A percentile compares a stretch with the other conserved stretches of the same genome.
Conservation (phyloP, 2,888 invertebrate genomes). For the Noctua fimbriata region DNA sequence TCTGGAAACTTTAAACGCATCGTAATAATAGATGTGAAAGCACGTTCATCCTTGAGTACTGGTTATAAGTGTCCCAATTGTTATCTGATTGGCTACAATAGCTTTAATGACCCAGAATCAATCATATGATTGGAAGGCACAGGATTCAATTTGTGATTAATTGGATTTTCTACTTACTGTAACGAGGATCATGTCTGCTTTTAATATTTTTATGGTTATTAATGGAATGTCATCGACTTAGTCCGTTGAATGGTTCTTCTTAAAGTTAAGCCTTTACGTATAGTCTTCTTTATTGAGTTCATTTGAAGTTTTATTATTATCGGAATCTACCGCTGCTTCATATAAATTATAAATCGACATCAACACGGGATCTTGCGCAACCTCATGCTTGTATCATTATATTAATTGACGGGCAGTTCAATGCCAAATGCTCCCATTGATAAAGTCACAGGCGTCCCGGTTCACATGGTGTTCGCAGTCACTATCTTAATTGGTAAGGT, state of each 20-base stretch:
- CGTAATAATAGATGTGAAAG: conserved; percentile 58
- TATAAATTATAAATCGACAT: conserved; percentile 11
- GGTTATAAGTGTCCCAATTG: conserved; percentile 44
- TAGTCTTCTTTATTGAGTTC: neutral
- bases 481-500: conserved; percentile 61
- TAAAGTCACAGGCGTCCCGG: conserved; percentile 61
- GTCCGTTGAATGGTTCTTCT: conserved; percentile 8
- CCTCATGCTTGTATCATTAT: conserved; percentile 43
- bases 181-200: conserved; percentile 51
- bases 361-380: conserved; percentile 53
- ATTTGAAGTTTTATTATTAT: conserved; percentile 33
- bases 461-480: conserved; percentile 58
- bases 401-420: conserved; percentile 69
- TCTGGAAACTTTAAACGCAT: conserved; percentile 56
- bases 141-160: conserved; percentile 49
- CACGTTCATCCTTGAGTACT: conserved; percentile 36
- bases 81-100: conserved; percentile 48
- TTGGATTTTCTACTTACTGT: conserved; percentile 46
- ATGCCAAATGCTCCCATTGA: conserved; percentile 71
- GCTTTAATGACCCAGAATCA: conserved; percentile 52
- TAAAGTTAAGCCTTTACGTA: conserved; percentile 12
- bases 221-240: conserved; percentile 34
- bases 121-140: conserved; percentile 43
- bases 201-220: conserved; percentile 46
- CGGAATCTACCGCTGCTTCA: conserved; percentile 6